Conservation (phyloP, 2,888 invertebrate genomes). For the Cryptops parisi region DNA sequence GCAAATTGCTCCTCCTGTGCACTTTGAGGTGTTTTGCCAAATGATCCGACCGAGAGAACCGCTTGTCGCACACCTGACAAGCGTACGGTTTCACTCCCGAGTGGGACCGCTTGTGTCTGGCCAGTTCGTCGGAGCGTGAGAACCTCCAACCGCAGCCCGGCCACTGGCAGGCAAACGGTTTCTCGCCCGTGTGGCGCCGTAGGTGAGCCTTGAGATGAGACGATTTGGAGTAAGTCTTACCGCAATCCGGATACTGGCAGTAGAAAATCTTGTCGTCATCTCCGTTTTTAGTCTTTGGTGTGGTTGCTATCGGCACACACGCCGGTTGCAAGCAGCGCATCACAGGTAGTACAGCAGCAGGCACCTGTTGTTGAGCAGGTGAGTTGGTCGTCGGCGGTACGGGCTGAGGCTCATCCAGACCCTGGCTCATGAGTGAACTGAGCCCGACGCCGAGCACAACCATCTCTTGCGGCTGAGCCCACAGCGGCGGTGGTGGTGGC, state of each 20-base stretch:
- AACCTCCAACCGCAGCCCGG: slow-evolving; percentile 80
- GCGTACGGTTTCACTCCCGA: slow-evolving; percentile 88
- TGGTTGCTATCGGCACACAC: not conserved
- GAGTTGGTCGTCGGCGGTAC: no score
- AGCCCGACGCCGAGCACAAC: slow-evolving; percentile 9
- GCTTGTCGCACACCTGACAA: slow-evolving; percentile 72
- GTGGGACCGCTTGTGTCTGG: slow-evolving; percentile 84
- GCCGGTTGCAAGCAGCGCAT: not conserved
- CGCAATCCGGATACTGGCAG: slow-evolving; percentile 52
- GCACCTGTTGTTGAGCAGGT: no score
- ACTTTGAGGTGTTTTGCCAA: slow-evolving; percentile 72
- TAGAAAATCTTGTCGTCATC: slow-evolving; percentile 45
- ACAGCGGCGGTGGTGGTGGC: slow-evolving; percentile 1
- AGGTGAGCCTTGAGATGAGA: slow-evolving; percentile 80
- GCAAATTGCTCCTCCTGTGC: slow-evolving; percentile 24
- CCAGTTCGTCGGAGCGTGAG: slow-evolving; percentile 84
- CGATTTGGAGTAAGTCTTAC: slow-evolving; percentile 73
- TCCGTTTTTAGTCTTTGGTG: slow-evolving; percentile 1
- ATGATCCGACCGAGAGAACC: slow-evolving; percentile 87
- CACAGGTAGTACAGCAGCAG: no score
- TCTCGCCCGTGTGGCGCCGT: slow-evolving; percentile 61
- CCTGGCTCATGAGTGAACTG: slow-evolving; percentile 6
- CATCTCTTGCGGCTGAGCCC: slow-evolving; percentile 8
- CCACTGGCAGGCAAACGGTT: slow-evolving; percentile 40
- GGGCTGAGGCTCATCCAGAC: not conserved